Evolutionary conservation across 2,797 vertebrate genomes (phyloP).

Genomic region (Petrocephalus schoutedeni): DNA sequence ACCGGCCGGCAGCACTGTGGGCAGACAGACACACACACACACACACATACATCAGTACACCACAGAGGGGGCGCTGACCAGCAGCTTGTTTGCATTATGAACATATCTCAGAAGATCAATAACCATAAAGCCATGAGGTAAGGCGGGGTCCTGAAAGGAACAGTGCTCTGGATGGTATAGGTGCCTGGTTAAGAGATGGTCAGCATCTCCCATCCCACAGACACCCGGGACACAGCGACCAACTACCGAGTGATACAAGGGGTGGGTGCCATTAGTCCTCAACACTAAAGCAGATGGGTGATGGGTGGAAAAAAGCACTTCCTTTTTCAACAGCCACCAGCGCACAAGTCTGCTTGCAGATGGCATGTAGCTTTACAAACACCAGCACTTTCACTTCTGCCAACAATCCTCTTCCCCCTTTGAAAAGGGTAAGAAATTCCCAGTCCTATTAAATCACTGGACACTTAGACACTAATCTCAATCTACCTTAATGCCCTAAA

Average conservation of each 20-base stretch:
- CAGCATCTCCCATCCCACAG: neutral
- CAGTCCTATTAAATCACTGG: neutral
- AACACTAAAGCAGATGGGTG: neutral
- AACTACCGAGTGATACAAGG: neutral
- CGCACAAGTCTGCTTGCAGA: neutral
- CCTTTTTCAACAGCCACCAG: neutral
- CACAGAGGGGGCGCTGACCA: neutral
- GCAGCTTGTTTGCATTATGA: neutral
- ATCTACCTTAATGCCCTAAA: neutral
- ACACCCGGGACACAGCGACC: neutral
- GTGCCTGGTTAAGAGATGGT: neutral
- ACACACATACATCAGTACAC: neutral
- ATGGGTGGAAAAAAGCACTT: neutral
- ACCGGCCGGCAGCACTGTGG: slow-evolving; percentile 75
- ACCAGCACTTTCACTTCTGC: neutral
- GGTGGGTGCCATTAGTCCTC: neutral
- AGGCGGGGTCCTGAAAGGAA: neutral
- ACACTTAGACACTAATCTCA: neutral
- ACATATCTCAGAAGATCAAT: neutral
- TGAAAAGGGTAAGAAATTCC: neutral
- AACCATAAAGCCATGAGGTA: neutral
- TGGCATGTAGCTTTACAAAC: neutral
- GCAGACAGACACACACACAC: slow-evolving; percentile 23
- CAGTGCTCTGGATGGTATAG: neutral
- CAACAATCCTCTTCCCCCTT: neutral